Evolutionary conservation across 2,797 vertebrate species (phyloP).

Genomic region (Anguilla obscura): DNA sequence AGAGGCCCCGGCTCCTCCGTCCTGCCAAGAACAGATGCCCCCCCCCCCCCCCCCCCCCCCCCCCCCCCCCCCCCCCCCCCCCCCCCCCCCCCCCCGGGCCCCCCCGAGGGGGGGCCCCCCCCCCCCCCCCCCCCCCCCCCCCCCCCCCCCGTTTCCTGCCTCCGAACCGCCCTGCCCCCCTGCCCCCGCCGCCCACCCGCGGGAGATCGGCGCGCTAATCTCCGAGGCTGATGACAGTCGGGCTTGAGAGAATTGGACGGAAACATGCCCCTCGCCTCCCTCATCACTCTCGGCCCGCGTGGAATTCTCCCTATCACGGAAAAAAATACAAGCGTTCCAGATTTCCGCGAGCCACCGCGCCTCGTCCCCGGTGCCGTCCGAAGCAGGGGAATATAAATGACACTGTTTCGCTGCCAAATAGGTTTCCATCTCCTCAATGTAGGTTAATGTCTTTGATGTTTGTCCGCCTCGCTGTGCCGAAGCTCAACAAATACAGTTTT

Average conservation of each 20-base stretch:
- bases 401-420: constrained; percentile 16
- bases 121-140: neutral
- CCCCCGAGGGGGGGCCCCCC: no score
- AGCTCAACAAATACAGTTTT: constrained; percentile 1
- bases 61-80: no score
- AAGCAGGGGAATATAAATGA: constrained; percentile 7
- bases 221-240: constrained; percentile 1
- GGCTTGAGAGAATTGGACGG: neutral
- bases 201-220: neutral
- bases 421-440: constrained; percentile 39
- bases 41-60: no score
- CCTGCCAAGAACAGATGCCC: no score
- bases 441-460: constrained; percentile 46
- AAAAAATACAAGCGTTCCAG: constrained; percentile 17
- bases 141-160: no score
- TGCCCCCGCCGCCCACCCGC: neutral
- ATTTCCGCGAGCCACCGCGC: neutral
- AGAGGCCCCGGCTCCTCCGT: no score
- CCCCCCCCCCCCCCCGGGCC: no score
- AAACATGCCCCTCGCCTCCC: neutral
- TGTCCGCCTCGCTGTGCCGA: constrained; percentile 31
- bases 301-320: constrained; percentile 1
- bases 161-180: neutral
- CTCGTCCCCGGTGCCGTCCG: neutral
- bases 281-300: neutral